Conservation (phyloP, 2,797 vertebrate species). For the Enteromius thamalakanensis region DNA sequence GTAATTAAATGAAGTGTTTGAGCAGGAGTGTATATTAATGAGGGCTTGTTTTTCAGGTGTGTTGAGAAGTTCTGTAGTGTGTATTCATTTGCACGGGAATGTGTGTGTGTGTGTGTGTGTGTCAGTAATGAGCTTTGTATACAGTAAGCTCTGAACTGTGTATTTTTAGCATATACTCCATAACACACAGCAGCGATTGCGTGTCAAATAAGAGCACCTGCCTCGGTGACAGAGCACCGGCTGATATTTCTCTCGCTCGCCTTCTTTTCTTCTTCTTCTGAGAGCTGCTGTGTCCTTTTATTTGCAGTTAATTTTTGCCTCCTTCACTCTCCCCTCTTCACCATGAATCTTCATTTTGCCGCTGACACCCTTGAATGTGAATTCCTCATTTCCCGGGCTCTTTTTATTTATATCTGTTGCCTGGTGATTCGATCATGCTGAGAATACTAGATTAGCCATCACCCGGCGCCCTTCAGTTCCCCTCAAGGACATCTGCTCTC, state of each 20-base stretch:
- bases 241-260: constrained; percentile 63
- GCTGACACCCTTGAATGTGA: constrained; percentile 94
- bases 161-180: constrained; percentile 80
- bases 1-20: too few species aligned
- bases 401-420: constrained; percentile 96
- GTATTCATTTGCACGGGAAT: background rate
- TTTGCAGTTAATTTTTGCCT: constrained; percentile 89
- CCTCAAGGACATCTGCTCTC: constrained; percentile 93
- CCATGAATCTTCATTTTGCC: constrained; percentile 93
- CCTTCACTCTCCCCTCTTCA: constrained; percentile 83
- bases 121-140: constrained; percentile 13
- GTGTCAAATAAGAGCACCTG: constrained; percentile 84
- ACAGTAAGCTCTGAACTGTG: background rate
- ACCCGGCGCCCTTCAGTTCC: constrained; percentile 85
- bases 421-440: constrained; percentile 95
- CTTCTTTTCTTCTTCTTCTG: constrained; percentile 68
- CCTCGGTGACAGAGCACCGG: constrained; percentile 78
- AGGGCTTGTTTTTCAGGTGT: background rate
- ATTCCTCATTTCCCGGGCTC: constrained; percentile 93
- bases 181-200: constrained; percentile 73
- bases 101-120: constrained; percentile 2
- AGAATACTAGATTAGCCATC: constrained; percentile 96
- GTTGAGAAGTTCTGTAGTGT: background rate
- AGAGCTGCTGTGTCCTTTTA: constrained; percentile 83
- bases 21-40: background rate